Base-by-base conservation (phyloP, 2,797 vertebrate species). In the Lagodon rhomboides region DNA sequence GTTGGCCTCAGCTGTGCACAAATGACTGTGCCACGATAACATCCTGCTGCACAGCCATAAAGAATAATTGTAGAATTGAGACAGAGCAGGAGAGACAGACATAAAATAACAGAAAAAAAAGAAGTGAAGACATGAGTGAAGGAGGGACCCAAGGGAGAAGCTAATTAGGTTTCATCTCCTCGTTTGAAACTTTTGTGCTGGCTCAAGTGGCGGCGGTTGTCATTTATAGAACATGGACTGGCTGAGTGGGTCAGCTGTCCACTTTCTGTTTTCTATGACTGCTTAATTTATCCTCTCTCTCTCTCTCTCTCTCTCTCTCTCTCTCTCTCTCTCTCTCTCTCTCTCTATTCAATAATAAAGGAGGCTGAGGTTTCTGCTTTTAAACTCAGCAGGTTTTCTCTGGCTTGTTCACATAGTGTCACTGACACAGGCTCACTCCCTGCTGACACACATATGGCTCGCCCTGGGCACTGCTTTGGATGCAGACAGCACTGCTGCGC, bases 371-470 rank as follows among this genome's bases (percentile, higher is more conserved):
- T 38, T 82, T 70, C 51, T 68, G 64, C 70, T 65, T 73, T 78
- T 43, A 75, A 67, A 75, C 78, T 23, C 80, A 82, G 87, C 82
- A 75, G 82, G 79, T 75, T 83, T 20, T 41, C 68, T 66, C 30
- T 68, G 68, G 69, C 73, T 72, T 49, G 44, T 79, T 86, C 84
- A 76, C 77, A 56, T 34, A 54, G 69, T 86, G 85, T 87, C 86
- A 89, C 66, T 82, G 77, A 86, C 87, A 88, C 79, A 81, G 70
- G n/a, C 67, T 85, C 25, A 13, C 75, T 81, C 73, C 83, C 80
- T 27, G 81, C 89, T 87, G 84, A 85, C 81, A 80, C 79, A 84
- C 87, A 90, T 82, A 87, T 88, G 86, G 78, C 53, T 85, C 62
- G 4, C 71, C 64, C 27, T 51, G 23, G 55, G 73, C 70, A 49